A percentile compares a stretch with the other conserved stretches of the same genome.
These are phyloP conservation scores for Oncorhynchus kisutch DNA, from an alignment of 2,113 vertebrate species.

Conservation along the genomic window DNA sequence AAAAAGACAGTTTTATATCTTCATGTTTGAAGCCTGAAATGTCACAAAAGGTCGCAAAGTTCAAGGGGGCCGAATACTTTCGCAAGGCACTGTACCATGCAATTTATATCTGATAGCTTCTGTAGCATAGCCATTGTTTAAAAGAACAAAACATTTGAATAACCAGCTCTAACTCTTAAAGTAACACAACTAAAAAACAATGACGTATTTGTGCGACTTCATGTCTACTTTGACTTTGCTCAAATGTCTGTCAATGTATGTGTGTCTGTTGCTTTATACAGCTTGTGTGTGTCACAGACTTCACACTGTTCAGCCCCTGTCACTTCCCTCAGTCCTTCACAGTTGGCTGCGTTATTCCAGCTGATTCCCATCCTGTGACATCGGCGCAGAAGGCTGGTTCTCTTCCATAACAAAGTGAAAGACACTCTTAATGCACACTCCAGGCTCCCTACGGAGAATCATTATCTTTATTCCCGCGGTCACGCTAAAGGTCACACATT, in stretches of 20 bases:
- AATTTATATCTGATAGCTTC: too few species aligned
- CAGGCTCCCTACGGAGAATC: conserved; percentile 45
- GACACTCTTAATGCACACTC: conserved; percentile 50
- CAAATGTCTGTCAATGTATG: not conserved
- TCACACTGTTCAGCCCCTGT: conserved; percentile 31
- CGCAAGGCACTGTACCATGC: too few species aligned
- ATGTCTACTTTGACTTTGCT: not conserved
- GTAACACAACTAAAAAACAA: too few species aligned
- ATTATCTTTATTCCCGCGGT: conserved; percentile 50
- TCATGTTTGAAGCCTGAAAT: too few species aligned
- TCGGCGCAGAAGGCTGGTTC: conserved; percentile 46
- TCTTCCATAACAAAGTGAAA: conserved; percentile 46
- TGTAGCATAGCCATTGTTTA: too few species aligned
- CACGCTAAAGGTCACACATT: conserved; percentile 60
- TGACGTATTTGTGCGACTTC: too few species aligned
- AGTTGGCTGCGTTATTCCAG: conserved; percentile 48
- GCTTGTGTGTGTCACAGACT: conserved; percentile 18
- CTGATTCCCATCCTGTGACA: conserved; percentile 51
- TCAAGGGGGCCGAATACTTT: too few species aligned
- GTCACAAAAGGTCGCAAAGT: too few species aligned
- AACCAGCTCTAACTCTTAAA: too few species aligned
- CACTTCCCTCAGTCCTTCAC: conserved; percentile 49
- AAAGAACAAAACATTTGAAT: too few species aligned
- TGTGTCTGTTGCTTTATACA: conserved; percentile 13
- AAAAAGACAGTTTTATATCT: too few species aligned